Evolutionary conservation across 2,113 vertebrate species (phyloP).

Genomic region (Platysternon megacephalum): DNA sequence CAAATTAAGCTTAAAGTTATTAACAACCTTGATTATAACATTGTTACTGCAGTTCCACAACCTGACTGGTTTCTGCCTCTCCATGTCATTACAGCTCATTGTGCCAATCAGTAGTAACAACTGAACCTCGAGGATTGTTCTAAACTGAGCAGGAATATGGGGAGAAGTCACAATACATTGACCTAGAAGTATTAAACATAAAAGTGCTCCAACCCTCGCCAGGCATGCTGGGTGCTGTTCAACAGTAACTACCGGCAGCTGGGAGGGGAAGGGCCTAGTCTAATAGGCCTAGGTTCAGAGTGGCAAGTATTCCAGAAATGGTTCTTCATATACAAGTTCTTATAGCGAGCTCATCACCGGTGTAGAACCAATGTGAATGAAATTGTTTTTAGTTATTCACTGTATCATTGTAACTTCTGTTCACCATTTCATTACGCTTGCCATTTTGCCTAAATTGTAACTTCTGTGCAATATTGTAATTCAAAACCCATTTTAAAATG

Average conservation of each 20-base stretch:
- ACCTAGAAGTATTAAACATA: neutral
- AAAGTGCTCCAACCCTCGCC: fast-evolving
- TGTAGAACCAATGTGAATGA: too few relatives aligned
- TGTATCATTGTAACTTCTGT: too few relatives aligned
- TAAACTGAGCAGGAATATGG: neutral
- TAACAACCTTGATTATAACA: fast-evolving
- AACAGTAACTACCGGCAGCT: neutral
- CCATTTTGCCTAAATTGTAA: too few relatives aligned
- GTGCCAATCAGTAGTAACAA: neutral
- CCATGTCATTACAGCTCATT: neutral
- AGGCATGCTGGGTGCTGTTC: neutral
- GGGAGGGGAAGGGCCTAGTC: neutral
- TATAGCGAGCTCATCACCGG: fast-evolving
- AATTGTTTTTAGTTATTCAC: too few relatives aligned
- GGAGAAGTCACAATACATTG: fast-evolving
- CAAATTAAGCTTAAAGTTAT: neutral
- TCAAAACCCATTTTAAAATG: too few relatives aligned
- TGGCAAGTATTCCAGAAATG: fast-evolving
- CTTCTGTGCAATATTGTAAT: too few relatives aligned
- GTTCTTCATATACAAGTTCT: fast-evolving
- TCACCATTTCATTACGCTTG: too few relatives aligned
- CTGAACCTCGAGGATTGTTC: neutral
- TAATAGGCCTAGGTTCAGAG: neutral
- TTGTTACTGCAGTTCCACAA: neutral
- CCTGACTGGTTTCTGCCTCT: neutral